Conservation (phyloP, 2,888 invertebrate genomes). For the Electrophaes corylata region DNA sequence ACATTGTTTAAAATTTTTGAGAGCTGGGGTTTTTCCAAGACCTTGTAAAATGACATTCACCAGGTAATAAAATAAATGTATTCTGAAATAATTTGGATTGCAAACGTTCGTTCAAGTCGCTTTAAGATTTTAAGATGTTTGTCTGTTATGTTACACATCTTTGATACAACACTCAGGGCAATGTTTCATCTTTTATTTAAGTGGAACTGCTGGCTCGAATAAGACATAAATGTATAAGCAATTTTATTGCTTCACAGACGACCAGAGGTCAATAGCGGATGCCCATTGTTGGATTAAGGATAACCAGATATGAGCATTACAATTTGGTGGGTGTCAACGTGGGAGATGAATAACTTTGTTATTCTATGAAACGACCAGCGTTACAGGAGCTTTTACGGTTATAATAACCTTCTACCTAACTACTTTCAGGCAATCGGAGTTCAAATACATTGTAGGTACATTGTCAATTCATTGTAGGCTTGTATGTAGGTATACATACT, state of each 20-base stretch:
- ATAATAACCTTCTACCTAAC: not conserved
- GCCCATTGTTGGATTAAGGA: slow-evolving; percentile 16
- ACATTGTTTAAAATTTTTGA: not conserved
- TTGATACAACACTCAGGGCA: not conserved
- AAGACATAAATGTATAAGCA: not conserved
- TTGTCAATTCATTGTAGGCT: too few relatives aligned
- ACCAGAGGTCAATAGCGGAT: slow-evolving; percentile 10
- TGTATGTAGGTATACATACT: too few relatives aligned
- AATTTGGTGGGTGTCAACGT: slow-evolving; percentile 21
- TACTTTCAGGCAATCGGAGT: too few relatives aligned
- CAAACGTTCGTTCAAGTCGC: not conserved
- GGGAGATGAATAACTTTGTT: not conserved
- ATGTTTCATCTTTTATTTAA: not conserved
- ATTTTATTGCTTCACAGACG: slow-evolving; percentile 17
- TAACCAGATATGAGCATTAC: slow-evolving; percentile 20
- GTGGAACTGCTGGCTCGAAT: not conserved
- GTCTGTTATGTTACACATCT: not conserved
- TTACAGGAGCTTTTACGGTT: not conserved
- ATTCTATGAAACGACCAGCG: not conserved
- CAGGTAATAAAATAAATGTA: slow-evolving; percentile 13
- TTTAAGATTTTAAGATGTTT: not conserved
- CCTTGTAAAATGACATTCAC: slow-evolving; percentile 23
- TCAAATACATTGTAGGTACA: too few relatives aligned
- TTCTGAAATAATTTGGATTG: slow-evolving; percentile 18
- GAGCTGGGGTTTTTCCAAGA: slow-evolving; percentile 10